These are phyloP conservation scores for Athalia circularis DNA, from an alignment of 2,888 invertebrate genomes.

Conservation along the genomic window DNA sequence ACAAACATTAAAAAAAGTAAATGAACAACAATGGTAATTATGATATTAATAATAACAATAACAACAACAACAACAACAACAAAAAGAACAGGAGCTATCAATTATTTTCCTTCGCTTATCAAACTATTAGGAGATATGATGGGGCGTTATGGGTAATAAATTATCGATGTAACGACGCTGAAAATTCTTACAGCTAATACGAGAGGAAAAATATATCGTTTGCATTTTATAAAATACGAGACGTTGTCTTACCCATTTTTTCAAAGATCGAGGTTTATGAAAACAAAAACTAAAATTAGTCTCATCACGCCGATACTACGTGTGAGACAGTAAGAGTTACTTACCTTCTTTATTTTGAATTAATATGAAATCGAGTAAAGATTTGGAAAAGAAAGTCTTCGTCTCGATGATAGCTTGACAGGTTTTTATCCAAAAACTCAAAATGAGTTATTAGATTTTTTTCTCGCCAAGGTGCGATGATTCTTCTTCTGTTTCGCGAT, in stretches of 20 bases:
- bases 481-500: neutral
- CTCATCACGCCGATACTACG: constrained; percentile 77
- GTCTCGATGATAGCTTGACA: neutral
- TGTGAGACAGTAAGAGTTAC: constrained; percentile 74
- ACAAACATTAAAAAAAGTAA: no score
- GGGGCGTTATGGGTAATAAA: no score
- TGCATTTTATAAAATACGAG: neutral
- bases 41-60: no score
- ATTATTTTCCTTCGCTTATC: no score
- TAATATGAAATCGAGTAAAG: neutral
- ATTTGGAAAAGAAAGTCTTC: neutral
- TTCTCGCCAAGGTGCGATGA: neutral
- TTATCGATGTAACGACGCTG: no score
- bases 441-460: constrained; percentile 40
- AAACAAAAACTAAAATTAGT: constrained; percentile 59
- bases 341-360: constrained; percentile 30
- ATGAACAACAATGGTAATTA: no score
- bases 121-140: no score
- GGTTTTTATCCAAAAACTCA: constrained; percentile 38
- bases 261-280: neutral
- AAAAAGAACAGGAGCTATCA: no score
- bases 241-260: neutral
- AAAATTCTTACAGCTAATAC: no score
- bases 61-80: no score
- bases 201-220: no score